A percentile compares a stretch with the other conserved stretches of the same genome.
These are phyloP conservation scores for Heliconius hewitsoni DNA, from an alignment of 1,140 invertebrate genomes.

Conservation along the genomic window DNA sequence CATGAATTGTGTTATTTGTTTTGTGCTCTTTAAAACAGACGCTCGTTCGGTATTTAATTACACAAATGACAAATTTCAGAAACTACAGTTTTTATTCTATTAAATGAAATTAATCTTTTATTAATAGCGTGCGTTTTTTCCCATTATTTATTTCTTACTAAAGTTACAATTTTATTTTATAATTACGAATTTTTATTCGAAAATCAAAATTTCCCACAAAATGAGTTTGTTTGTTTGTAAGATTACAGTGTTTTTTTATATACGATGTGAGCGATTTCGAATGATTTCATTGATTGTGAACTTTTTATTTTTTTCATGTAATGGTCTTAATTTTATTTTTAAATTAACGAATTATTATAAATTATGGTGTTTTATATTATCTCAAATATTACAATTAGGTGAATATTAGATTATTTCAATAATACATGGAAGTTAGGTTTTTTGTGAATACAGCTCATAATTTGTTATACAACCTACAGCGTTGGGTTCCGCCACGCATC, in stretches of 20 bases:
- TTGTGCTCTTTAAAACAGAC: slow-evolving; percentile 58
- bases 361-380: background rate
- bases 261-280: slow-evolving; percentile 15
- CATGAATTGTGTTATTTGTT: slow-evolving; percentile 68
- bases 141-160: background rate
- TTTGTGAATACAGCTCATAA: background rate
- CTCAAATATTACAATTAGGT: background rate
- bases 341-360: background rate
- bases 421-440: background rate
- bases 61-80: background rate
- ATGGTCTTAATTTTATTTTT: background rate
- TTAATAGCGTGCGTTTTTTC: background rate
- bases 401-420: background rate
- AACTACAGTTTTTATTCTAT: background rate
- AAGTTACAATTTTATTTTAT: background rate
- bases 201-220: slow-evolving; percentile 30
- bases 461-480: too few species aligned
- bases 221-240: slow-evolving; percentile 41
- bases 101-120: background rate
- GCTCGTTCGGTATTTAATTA: background rate
- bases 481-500: too few species aligned
- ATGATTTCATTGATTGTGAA: slow-evolving; percentile 8
- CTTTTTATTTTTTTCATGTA: background rate
- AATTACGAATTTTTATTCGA: background rate
- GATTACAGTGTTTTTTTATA: slow-evolving; percentile 45